These are phyloP conservation scores for Tokudaia tokunoshimensis DNA, from an alignment of 2,797 vertebrate genomes.

Conservation along the genomic window DNA sequence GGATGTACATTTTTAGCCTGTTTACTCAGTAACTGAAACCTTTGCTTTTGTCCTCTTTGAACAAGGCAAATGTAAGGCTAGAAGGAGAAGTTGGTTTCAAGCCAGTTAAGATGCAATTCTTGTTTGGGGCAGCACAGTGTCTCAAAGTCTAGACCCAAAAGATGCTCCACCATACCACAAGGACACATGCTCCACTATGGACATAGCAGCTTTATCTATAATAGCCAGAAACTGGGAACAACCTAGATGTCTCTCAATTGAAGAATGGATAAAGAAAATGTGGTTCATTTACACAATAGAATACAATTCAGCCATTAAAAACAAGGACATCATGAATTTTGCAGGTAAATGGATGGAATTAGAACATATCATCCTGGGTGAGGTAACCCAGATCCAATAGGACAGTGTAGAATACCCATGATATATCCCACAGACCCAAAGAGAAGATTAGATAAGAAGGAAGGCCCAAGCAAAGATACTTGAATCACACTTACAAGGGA, in stretches of 20 bases:
- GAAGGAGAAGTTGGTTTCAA: conserved; percentile 64
- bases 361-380: no score
- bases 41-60: conserved; percentile 74
- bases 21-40: conserved; percentile 84
- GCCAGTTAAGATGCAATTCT: conserved; percentile 59
- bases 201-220: not conserved
- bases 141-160: not conserved
- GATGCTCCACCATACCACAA: not conserved
- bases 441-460: no score
- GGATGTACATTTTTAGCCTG: conserved; percentile 85
- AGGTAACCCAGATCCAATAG: no score
- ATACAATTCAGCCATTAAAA: not conserved
- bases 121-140: conserved; percentile 13
- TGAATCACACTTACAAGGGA: no score
- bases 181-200: not conserved
- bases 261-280: not conserved
- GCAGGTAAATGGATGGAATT: not conserved
- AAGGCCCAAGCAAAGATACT: no score
- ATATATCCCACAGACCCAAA: no score
- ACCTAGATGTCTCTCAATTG: not conserved
- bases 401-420: no score
- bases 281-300: not conserved
- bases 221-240: not conserved
- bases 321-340: not conserved
- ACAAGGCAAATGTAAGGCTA: conserved; percentile 58